A percentile compares a stretch with the other conserved stretches of the same genome.
Conservation (phyloP, 1,140 invertebrate genomes). For the Trinorchestia longiramus region DNA sequence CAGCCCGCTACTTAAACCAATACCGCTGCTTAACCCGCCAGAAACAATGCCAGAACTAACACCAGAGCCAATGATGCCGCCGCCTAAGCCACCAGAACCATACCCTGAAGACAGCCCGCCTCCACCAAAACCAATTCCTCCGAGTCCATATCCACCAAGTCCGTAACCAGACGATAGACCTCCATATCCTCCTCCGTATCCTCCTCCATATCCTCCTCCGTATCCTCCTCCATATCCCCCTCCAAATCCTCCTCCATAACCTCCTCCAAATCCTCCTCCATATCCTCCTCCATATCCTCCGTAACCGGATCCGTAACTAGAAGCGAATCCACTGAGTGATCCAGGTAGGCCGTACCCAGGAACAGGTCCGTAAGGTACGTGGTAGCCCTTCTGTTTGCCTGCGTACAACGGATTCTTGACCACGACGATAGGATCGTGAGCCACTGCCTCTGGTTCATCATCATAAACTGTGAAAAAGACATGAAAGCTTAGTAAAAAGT, state of each 20-base stretch:
- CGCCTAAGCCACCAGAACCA: not conserved
- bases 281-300: not conserved
- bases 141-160: not conserved
- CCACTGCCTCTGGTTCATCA: not conserved
- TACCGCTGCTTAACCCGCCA: not conserved
- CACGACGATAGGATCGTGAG: conserved; percentile 3
- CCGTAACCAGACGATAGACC: not conserved
- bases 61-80: not conserved
- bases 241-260: not conserved
- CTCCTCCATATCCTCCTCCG: not conserved
- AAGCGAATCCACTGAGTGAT: conserved; percentile 7
- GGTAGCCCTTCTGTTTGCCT: not conserved
- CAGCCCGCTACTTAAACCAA: not conserved
- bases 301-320: conserved; percentile 3
- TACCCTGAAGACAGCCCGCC: not conserved
- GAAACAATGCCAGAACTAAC: not conserved
- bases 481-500: not conserved
- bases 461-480: not conserved
- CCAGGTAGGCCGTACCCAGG: conserved; percentile 38
- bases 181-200: not conserved
- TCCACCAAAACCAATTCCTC: not conserved
- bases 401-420: conserved; percentile 7
- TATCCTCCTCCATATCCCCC: not conserved
- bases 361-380: conserved; percentile 17
- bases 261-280: not conserved